Evolutionary conservation across 2,888 invertebrate genomes (phyloP).

Genomic region (Polymixis lichenea): DNA sequence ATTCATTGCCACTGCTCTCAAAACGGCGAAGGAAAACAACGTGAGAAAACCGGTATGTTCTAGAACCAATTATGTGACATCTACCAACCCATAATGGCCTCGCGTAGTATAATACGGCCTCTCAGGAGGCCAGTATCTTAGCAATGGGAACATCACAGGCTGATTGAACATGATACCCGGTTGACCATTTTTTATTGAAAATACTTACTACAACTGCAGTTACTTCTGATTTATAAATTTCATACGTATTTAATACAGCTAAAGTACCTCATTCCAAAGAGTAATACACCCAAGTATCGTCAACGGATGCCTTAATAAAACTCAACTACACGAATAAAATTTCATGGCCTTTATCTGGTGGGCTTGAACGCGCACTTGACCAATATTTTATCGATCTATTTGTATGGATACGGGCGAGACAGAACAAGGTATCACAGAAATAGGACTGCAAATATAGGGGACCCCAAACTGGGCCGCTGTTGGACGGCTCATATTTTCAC

Average conservation of each 20-base stretch:
- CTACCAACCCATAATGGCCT: too few species aligned
- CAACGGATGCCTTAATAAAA: conserved; percentile 48
- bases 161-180: too few species aligned
- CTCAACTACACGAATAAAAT: conserved; percentile 51
- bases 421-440: conserved; percentile 51
- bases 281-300: conserved; percentile 18
- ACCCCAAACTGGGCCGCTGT: conserved; percentile 23
- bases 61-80: too few species aligned
- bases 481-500: conserved; percentile 24
- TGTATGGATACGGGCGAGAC: conserved; percentile 59
- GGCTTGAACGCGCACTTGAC: conserved; percentile 55
- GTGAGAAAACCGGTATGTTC: too few species aligned
- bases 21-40: too few species aligned
- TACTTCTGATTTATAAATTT: conserved; percentile 14
- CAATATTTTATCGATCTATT: conserved; percentile 62
- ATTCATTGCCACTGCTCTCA: too few species aligned
- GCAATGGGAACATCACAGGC: too few species aligned
- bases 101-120: too few species aligned
- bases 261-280: conserved; percentile 18
- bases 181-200: not conserved
- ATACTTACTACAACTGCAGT: not conserved
- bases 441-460: conserved; percentile 56
- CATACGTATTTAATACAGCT: conserved; percentile 11
- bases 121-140: too few species aligned
- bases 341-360: conserved; percentile 51